A percentile compares a stretch with the other conserved stretches of the same genome.
These are phyloP conservation scores for Electrona antarctica DNA, from an alignment of 2,113 vertebrate genomes.

Conservation along the genomic window DNA sequence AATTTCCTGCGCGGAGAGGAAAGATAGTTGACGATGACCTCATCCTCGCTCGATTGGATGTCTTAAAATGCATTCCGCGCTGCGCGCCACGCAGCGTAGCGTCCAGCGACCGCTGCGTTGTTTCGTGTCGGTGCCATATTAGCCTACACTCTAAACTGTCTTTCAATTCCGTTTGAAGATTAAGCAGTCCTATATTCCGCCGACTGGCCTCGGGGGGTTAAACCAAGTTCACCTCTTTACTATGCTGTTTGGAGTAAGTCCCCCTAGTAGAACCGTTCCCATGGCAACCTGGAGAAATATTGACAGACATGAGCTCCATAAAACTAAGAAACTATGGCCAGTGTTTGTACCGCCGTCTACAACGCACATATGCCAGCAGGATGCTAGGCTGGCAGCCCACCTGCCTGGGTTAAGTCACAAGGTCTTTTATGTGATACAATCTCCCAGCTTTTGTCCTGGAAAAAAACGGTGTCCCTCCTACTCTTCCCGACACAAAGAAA, in stretches of 20 bases:
- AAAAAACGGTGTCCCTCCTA: constrained; percentile 1
- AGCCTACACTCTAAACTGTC: too few species aligned
- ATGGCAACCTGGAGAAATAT: constrained; percentile 62
- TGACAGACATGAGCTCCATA: constrained; percentile 38
- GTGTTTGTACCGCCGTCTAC: constrained; percentile 37
- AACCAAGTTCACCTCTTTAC: constrained; percentile 15
- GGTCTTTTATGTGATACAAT: constrained; percentile 24
- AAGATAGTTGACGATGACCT: constrained; percentile 16
- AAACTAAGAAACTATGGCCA: constrained; percentile 31
- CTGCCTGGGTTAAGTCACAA: constrained; percentile 19
- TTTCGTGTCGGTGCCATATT: too few species aligned
- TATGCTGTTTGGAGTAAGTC: constrained; percentile 22
- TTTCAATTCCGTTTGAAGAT: too few species aligned
- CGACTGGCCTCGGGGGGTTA: not conserved
- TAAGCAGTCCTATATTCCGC: too few species aligned
- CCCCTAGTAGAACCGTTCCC: constrained; percentile 25
- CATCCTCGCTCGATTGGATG: not conserved
- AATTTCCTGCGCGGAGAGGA: not conserved
- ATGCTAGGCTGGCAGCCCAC: constrained; percentile 41
- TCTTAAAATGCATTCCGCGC: not conserved
- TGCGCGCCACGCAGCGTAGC: too few species aligned
- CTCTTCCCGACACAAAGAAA: constrained; percentile 22
- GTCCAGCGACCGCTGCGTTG: too few species aligned
- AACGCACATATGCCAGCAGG: too few species aligned
- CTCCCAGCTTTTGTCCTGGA: constrained; percentile 27